Evolutionary conservation across 2,888 invertebrate species (phyloP), one percentile per base, ranked within the genome.

Genomic region (Phalera bucephala): DNA sequence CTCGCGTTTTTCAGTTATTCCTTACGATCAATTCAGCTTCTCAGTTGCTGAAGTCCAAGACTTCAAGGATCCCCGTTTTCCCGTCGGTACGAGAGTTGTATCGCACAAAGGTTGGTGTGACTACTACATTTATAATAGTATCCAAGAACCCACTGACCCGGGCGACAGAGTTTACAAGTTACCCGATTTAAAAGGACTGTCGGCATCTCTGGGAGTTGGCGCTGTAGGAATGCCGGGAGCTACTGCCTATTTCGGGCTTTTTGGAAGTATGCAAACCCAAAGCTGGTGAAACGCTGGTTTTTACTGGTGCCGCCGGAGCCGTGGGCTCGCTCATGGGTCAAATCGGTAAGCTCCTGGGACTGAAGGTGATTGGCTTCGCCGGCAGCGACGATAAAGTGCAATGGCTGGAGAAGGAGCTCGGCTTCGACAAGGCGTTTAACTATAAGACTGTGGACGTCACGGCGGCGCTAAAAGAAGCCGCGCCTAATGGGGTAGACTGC

Each of bases 311-410:
- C 2, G 95, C 94, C 1, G 95, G 95, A 8, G 95, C 94, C 2
- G 94, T 95, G 2, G 95, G 95, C 1, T 92, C 91, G 38, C 72
- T 93, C 7, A 95, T 94, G 0, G 95, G 95, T 3, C 95, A 95
- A 75, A 93, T 95, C 36, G 95, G 93, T 0, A 95, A 94, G 72
- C 91, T 94, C 25, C 93, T 93, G 76, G 93, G 92, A 47, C 81
- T 78, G 50, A 73, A 45, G 48, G 83, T 95, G 0, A 93, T 95
- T 47, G 95, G 95, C 0, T 92, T 94, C 56, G 92, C 94, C 14
- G 95, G 95, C 3, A 90, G 92, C 0, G 93, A 94, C 40, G 92
- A 91, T 4, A 95, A 96, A 77, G 93, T 93, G 22, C 73, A 91
- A 45, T 94, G 93, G 93, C 72, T 95, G 3, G 91, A 86, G 28